Evolutionary conservation across 1,140 invertebrate genomes (phyloP).

Genomic region (Drosophila guanche): DNA sequence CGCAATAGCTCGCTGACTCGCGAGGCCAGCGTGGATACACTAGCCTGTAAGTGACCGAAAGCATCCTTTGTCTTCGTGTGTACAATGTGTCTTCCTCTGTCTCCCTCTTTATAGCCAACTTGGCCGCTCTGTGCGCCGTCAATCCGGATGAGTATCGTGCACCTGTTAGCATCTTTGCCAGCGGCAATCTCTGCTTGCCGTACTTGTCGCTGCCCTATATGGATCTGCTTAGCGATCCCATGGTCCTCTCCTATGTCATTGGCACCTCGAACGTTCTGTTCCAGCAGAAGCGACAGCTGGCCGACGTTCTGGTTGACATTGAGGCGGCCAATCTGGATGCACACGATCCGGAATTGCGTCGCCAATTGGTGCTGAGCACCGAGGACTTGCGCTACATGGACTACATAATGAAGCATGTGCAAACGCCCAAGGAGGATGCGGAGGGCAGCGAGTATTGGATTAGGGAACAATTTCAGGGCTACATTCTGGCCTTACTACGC

Average conservation of each 20-base stretch:
- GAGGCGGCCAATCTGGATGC: constrained; percentile 95
- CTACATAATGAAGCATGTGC: constrained; percentile 94
- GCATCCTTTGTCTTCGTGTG: not conserved
- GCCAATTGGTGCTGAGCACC: constrained; percentile 93
- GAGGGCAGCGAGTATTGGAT: constrained; percentile 98
- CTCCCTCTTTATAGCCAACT: constrained; percentile 45
- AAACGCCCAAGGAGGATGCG: constrained; percentile 90
- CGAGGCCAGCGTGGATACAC: constrained; percentile 86
- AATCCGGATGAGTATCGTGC: constrained; percentile 92
- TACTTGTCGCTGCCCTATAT: constrained; percentile 98
- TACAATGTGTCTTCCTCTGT: not conserved
- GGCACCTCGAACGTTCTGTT: constrained; percentile 99
- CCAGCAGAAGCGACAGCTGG: constrained; percentile 96
- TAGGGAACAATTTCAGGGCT: constrained; percentile 95
- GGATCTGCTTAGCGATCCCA: constrained; percentile 94
- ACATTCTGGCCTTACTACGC: constrained; percentile 93
- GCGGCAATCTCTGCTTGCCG: constrained; percentile 97
- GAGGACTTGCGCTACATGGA: constrained; percentile 98
- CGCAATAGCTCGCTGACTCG: constrained; percentile 85
- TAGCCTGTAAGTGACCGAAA: constrained; percentile 84
- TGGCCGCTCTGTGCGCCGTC: constrained; percentile 79
- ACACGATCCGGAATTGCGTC: constrained; percentile 91
- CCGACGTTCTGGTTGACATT: constrained; percentile 95
- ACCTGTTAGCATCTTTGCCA: constrained; percentile 94
- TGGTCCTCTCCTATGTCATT: constrained; percentile 95